A percentile compares a stretch with the other conserved stretches of the same genome.
phyloP scores from a whole-genome alignment of 2,888 invertebrate genomes.

The Hydraecia micacea region DNA sequence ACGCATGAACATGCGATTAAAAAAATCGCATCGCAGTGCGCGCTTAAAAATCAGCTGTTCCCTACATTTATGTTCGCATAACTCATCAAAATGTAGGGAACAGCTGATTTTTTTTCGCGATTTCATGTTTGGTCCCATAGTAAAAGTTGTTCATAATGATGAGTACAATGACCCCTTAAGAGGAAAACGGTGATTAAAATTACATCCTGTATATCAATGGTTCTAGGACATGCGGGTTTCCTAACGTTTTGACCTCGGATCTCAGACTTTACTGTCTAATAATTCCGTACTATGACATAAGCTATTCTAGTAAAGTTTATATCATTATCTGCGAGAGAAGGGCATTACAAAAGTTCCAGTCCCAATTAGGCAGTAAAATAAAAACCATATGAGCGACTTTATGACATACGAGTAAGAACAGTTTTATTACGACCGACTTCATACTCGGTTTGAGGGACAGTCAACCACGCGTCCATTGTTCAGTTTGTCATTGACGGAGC shows the following conservation, averaged over 20 bases:
- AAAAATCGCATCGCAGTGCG: too few species aligned
- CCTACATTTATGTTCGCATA: too few species aligned
- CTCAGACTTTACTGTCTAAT: not conserved
- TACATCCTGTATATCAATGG: too few species aligned
- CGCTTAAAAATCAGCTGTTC: too few species aligned
- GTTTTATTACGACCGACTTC: slow-evolving; percentile 76
- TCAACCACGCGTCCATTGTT: too few species aligned
- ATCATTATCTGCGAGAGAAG: not conserved
- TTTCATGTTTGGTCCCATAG: too few species aligned
- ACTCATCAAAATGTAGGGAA: too few species aligned
- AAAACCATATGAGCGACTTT: slow-evolving; percentile 66
- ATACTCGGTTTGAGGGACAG: slow-evolving; percentile 74
- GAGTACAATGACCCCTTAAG: too few species aligned
- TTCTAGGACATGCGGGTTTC: not conserved
- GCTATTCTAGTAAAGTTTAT: not conserved
- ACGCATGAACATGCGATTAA: too few species aligned
- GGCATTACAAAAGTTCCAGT: slow-evolving; percentile 33
- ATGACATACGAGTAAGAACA: slow-evolving; percentile 68
- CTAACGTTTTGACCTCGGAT: not conserved
- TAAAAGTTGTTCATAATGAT: too few species aligned
- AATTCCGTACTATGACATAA: not conserved
- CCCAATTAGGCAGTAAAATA: slow-evolving; percentile 52
- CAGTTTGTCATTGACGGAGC: not conserved
- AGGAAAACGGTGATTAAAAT: too few species aligned
- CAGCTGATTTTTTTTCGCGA: too few species aligned